Evolutionary conservation across 2,113 vertebrate genomes (phyloP).

Genomic region (Hemicordylus capensis): DNA sequence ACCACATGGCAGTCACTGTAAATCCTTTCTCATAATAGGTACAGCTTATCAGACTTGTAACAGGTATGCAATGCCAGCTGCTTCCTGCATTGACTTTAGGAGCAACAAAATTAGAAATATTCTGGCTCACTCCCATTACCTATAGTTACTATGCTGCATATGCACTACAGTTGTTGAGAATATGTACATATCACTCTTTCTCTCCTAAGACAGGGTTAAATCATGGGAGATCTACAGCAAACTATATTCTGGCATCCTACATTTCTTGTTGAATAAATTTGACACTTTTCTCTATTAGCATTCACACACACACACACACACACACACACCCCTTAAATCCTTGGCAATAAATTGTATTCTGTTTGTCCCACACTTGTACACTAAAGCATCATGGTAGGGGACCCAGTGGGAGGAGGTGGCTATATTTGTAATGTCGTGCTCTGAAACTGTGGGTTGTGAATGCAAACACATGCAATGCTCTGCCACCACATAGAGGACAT

Average conservation of each 20-base stretch:
- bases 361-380: neutral
- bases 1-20: rapidly evolving
- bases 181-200: neutral
- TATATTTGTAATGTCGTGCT: too few species aligned
- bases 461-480: too few species aligned
- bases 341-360: neutral
- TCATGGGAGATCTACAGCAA: neutral
- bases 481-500: too few species aligned
- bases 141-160: neutral
- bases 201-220: neutral
- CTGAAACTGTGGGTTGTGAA: too few species aligned
- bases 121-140: neutral
- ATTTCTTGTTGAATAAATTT: neutral
- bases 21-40: neutral
- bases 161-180: neutral
- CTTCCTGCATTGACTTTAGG: neutral
- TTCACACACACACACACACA: neutral
- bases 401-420: too few species aligned
- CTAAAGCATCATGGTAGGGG: too few species aligned
- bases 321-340: neutral
- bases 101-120: neutral
- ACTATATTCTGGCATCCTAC: neutral
- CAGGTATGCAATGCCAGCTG: neutral
- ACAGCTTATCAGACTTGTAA: neutral
- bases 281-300: neutral